Evolutionary conservation across 2,113 vertebrate species (phyloP), one percentile per base, ranked within the genome.

Genomic region (Regulus satrapa): DNA sequence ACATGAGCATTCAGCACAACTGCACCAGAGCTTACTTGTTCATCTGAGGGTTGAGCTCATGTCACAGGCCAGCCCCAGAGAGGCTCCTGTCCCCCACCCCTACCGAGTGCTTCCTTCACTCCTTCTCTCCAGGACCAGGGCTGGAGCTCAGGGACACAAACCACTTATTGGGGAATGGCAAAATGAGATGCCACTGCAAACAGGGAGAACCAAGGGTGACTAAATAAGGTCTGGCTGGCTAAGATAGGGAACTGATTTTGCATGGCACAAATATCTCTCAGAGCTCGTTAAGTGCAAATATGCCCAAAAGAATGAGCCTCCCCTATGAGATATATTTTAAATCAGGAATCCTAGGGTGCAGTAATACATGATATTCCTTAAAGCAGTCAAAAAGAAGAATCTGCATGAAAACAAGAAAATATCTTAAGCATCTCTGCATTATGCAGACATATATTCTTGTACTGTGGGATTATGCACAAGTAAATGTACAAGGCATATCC

Each of bases 381-480:
- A 79, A 88, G 82, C 88, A 94, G 67, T 89, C 49, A 79, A 61
- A 94, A 90, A 86, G 69, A 95, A 87, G 88, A 80, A 95, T 84
- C 90, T 92, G 55, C 75, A 74, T 43, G 59, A 94, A 94, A 96
- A 90, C 86, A 94, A 93, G 63, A 90, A 92, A 93, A 86, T 79
- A 88, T 29, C 75, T 77, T 83, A 74, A 88, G 78, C 52, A 71
- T 68, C 89, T 88, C 88, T 63, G 48, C 72, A 80, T 96, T 92
- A 93, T 93, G 75, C 75, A 94, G 87, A 85, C 81, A 75, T 83
- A 34, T 16, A 85, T 52, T 61, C 67, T 81, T 62, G 45, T 41
- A 52, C 49, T 59, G 58, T 32, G 72, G 82, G 72, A 82, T 81
- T 80, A 86, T 5, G 73, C 63, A 54, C 38, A 85, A 92, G 84